phyloP scores from a whole-genome alignment of 2,797 vertebrate genomes.

The Crypturellus tataupa region DNA sequence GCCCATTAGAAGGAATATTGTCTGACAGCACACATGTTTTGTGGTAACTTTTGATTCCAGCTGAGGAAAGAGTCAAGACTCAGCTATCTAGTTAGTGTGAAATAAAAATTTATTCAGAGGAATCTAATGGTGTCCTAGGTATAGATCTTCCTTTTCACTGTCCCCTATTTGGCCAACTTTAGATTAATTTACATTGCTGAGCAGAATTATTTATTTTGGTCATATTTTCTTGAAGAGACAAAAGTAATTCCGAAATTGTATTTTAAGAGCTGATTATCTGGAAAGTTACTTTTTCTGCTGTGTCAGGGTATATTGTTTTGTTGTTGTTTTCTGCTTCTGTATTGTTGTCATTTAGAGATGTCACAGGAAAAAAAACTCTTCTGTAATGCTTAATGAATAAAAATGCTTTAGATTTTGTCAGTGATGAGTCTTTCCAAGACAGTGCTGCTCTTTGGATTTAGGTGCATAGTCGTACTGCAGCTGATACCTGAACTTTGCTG shows the following conservation, averaged over 20 bases:
- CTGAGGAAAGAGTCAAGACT: not conserved
- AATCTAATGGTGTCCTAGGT: not conserved
- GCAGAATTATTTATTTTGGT: not conserved
- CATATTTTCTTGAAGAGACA: not conserved
- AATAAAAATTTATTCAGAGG: not conserved
- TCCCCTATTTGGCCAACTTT: not conserved
- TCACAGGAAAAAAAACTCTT: no score
- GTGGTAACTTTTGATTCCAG: not conserved
- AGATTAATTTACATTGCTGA: not conserved
- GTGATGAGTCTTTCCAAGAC: not conserved
- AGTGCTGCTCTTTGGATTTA: not conserved
- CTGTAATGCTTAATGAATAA: not conserved
- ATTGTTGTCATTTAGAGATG: not conserved
- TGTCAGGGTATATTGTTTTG: not conserved
- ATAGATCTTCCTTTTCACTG: not conserved
- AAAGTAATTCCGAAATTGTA: not conserved
- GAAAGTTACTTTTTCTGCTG: not conserved
- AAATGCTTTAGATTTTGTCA: not conserved
- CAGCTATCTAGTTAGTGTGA: not conserved
- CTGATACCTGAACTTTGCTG: not conserved
- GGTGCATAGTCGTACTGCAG: not conserved
- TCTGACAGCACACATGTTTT: not conserved
- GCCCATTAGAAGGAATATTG: accelerated
- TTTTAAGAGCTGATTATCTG: not conserved
- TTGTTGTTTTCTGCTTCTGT: not conserved